Conservation (phyloP, 2,888 invertebrate genomes). For the Nephrotoma flavescens region DNA sequence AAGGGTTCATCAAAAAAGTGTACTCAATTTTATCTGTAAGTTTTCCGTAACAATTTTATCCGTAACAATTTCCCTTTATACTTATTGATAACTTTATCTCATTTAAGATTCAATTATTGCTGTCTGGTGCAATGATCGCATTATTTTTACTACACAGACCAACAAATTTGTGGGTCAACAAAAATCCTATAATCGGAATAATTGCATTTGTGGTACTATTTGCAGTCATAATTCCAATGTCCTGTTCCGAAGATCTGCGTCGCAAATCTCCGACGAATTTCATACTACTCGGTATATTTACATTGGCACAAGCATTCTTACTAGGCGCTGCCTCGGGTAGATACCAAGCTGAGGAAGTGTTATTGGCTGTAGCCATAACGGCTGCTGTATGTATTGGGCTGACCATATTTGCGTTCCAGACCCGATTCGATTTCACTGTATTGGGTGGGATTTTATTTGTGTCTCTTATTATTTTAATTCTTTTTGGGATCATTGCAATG, state of each 20-base stretch:
- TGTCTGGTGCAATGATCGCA: constrained; percentile 64
- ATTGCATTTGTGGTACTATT: constrained; percentile 50
- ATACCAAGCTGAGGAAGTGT: constrained; percentile 41
- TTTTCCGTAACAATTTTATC: constrained; percentile 21
- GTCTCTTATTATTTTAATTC: constrained; percentile 52
- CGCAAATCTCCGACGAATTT: constrained; percentile 77
- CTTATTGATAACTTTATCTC: constrained; percentile 12
- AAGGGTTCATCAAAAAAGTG: constrained; percentile 31
- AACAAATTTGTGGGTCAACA: constrained; percentile 42
- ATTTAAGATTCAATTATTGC: constrained; percentile 56
- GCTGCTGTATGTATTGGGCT: constrained; percentile 69
- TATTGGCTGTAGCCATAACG: constrained; percentile 84
- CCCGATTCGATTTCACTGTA: constrained; percentile 72
- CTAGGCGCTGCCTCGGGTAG: constrained; percentile 58
- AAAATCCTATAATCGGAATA: constrained; percentile 47
- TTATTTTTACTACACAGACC: constrained; percentile 55
- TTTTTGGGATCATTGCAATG: constrained; percentile 65
- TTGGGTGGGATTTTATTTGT: constrained; percentile 66
- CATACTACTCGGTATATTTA: constrained; percentile 74
- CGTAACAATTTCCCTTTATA: constrained; percentile 21
- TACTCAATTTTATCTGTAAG: constrained; percentile 30
- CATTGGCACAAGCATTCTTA: constrained; percentile 66
- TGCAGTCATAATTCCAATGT: constrained; percentile 65
- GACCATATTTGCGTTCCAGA: constrained; percentile 87
- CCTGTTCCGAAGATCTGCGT: constrained; percentile 73